These are phyloP conservation scores for Epinephelus fuscoguttatus DNA, from an alignment of 2,113 vertebrate species.

Conservation along the genomic window DNA sequence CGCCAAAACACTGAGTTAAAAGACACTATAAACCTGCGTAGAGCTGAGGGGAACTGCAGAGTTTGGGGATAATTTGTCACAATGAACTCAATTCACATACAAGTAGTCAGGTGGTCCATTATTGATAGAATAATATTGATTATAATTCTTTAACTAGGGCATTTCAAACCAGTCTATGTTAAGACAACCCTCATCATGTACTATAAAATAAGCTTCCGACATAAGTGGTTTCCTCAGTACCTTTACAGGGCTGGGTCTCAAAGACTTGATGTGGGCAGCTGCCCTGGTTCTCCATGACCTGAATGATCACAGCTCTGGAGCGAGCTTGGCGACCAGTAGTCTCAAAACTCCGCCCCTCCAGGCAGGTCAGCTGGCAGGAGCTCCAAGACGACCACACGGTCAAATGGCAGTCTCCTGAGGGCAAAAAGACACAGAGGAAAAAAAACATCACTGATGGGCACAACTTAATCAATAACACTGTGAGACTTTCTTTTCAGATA, in stretches of 20 bases:
- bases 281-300: slow-evolving; percentile 89
- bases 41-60: background rate
- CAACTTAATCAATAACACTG: slow-evolving; percentile 18
- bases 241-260: slow-evolving; percentile 92
- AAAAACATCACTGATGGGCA: slow-evolving; percentile 11
- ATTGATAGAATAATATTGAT: background rate
- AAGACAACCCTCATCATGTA: no score
- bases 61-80: background rate
- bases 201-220: no score
- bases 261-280: slow-evolving; percentile 91
- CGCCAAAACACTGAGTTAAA: background rate
- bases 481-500: slow-evolving; percentile 21
- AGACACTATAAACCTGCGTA: background rate
- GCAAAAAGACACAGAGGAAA: background rate
- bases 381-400: slow-evolving; percentile 98
- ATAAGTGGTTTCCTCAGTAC: slow-evolving; percentile 72
- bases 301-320: slow-evolving; percentile 90
- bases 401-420: slow-evolving; percentile 94
- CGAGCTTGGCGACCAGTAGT: slow-evolving; percentile 89
- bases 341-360: slow-evolving; percentile 95
- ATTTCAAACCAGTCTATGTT: background rate
- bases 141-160: background rate
- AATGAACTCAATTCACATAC: background rate
- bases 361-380: slow-evolving; percentile 93
- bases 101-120: no score